phyloP scores from a whole-genome alignment of 2,797 vertebrate species.

The Poeciliopsis infans region DNA sequence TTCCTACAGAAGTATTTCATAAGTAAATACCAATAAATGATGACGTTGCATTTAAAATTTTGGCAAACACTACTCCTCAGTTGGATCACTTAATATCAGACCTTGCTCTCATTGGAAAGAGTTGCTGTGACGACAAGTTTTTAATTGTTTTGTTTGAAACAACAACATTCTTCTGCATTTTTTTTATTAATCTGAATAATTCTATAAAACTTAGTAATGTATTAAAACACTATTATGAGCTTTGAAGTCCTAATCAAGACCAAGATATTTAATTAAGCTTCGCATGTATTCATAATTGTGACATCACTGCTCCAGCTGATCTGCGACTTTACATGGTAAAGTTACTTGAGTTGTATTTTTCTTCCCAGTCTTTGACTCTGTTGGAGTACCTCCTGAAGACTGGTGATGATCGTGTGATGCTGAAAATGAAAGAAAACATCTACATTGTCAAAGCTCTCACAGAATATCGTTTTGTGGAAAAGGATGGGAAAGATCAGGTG shows the following conservation, averaged over 20 bases:
- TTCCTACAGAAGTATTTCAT: neutral
- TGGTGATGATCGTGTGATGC: conserved; percentile 92
- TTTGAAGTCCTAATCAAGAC: neutral
- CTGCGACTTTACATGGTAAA: neutral
- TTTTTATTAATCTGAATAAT: neutral
- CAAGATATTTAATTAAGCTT: neutral
- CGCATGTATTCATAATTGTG: neutral
- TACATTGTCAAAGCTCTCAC: conserved; percentile 95
- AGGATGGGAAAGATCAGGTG: conserved; percentile 96
- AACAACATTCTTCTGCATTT: neutral
- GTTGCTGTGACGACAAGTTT: neutral
- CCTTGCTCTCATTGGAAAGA: neutral
- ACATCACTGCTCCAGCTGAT: neutral
- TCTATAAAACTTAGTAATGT: neutral
- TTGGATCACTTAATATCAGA: neutral
- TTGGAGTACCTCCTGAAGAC: conserved; percentile 97
- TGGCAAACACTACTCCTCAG: neutral
- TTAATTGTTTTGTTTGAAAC: neutral
- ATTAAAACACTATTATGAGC: neutral
- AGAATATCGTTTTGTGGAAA: conserved; percentile 94
- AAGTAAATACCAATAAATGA: neutral
- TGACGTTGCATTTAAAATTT: neutral
- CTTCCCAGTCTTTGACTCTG: conserved; percentile 86
- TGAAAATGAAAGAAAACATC: conserved; percentile 94
- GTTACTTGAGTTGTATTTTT: neutral